A percentile compares a stretch with the other conserved stretches of the same genome.
phyloP scores from a whole-genome alignment of 1,140 invertebrate species.

The Drosophila repletoides region DNA sequence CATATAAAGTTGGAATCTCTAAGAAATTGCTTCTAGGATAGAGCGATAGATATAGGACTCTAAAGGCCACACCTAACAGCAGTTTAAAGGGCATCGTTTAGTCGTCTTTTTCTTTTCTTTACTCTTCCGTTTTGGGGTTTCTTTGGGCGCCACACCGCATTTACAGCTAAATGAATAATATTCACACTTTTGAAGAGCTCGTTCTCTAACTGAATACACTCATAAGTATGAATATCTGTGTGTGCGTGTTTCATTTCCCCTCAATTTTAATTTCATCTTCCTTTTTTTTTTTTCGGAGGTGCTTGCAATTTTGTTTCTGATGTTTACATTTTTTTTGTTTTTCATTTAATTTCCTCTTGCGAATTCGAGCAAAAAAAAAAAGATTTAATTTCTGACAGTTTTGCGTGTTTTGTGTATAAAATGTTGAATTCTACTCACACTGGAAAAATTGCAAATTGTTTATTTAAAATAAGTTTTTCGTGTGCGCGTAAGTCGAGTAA shows the following conservation, averaged over 20 bases:
- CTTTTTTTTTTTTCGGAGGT: not conserved
- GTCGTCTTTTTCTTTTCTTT: not conserved
- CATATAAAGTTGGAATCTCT: too few species aligned
- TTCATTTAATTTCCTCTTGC: slow-evolving; percentile 74
- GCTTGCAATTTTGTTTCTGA: slow-evolving; percentile 18
- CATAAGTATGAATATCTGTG: not conserved
- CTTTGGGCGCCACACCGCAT: not conserved
- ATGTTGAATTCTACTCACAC: slow-evolving; percentile 57
- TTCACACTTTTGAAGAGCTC: slow-evolving; percentile 28
- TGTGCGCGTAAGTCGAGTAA: slow-evolving; percentile 32
- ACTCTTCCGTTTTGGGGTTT: not conserved
- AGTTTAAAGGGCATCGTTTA: not conserved
- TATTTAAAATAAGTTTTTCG: slow-evolving; percentile 62
- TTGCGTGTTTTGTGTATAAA: slow-evolving; percentile 64
- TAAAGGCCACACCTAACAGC: not conserved
- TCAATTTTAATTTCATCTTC: slow-evolving; percentile 12
- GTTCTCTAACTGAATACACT: not conserved
- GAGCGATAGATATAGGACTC: not conserved
- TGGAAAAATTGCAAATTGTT: slow-evolving; percentile 67
- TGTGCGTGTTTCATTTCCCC: slow-evolving; percentile 27
- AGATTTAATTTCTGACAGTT: slow-evolving; percentile 73
- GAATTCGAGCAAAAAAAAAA: slow-evolving; percentile 20
- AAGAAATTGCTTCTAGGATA: too few species aligned
- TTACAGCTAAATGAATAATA: slow-evolving; percentile 49
- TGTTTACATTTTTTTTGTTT: slow-evolving; percentile 73